phyloP scores from a whole-genome alignment of 2,113 vertebrate genomes.

The Laticauda colubrina region DNA sequence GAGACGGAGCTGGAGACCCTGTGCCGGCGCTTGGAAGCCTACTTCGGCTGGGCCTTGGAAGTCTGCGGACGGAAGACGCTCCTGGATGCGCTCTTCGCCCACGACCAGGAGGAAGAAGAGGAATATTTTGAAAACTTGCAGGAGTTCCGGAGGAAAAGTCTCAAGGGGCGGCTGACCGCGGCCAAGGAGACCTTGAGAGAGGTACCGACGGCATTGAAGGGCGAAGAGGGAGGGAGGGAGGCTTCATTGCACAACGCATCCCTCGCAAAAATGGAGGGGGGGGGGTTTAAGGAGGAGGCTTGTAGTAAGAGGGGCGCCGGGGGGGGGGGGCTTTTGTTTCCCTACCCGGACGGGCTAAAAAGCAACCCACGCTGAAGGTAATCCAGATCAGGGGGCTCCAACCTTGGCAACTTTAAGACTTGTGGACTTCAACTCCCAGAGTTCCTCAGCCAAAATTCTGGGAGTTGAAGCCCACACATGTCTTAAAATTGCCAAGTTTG shows the following conservation, averaged over 20 bases:
- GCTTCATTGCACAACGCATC: no score
- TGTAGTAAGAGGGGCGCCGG: background rate
- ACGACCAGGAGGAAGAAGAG: slow-evolving; percentile 69
- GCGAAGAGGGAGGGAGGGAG: background rate
- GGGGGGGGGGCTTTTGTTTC: background rate
- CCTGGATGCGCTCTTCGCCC: slow-evolving; percentile 81
- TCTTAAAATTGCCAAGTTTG: no score
- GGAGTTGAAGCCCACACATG: no score
- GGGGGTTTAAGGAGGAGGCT: background rate
- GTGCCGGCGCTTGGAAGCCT: slow-evolving; percentile 82
- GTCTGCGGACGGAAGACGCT: slow-evolving; percentile 82
- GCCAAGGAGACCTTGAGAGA: slow-evolving; percentile 72
- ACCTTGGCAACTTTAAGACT: no score
- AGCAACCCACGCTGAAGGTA: background rate
- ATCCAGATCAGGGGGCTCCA: background rate
- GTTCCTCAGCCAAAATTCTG: no score
- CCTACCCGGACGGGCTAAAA: background rate
- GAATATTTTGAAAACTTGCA: slow-evolving; percentile 84
- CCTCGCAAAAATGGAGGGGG: background rate
- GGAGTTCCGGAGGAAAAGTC: slow-evolving; percentile 80
- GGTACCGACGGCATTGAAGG: slow-evolving; percentile 60
- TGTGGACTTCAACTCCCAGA: no score
- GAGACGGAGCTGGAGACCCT: slow-evolving; percentile 74
- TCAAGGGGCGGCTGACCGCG: slow-evolving; percentile 76
- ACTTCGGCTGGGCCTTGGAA: slow-evolving; percentile 82